Percentiles rank a stretch among this genome's conserved stretches.
These are phyloP conservation scores for Rhinatrema bivittatum DNA, from an alignment of 2,797 vertebrate species.

Conservation along the genomic window DNA sequence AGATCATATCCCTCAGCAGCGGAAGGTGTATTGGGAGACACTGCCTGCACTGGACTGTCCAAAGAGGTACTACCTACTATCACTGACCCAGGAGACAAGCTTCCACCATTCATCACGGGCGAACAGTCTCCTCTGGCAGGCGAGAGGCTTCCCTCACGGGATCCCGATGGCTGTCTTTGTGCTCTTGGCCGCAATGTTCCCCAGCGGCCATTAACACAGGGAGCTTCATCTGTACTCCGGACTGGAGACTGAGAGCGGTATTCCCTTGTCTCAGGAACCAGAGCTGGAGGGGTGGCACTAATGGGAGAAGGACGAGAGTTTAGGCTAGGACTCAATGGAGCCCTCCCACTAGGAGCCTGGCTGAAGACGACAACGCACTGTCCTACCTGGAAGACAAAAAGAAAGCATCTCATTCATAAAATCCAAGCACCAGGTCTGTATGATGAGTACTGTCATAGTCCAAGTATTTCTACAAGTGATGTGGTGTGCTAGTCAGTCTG, in stretches of 20 bases:
- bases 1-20: conserved; percentile 50
- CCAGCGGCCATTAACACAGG: conserved; percentile 95
- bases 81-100: conserved; percentile 62
- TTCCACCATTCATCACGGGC: conserved; percentile 76
- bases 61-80: conserved; percentile 30
- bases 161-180: conserved; percentile 62
- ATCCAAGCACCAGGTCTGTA: too few species aligned
- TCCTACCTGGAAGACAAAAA: conserved; percentile 69
- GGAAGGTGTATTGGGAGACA: conserved; percentile 62
- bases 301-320: conserved; percentile 96
- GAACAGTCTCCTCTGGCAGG: conserved; percentile 75
- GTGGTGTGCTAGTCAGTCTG: too few species aligned
- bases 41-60: conserved; percentile 77
- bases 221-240: conserved; percentile 80
- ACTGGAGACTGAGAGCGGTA: conserved; percentile 87
- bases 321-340: conserved; percentile 91
- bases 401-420: background rate
- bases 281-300: conserved; percentile 83
- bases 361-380: conserved; percentile 97
- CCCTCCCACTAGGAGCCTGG: conserved; percentile 89
- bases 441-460: too few species aligned
- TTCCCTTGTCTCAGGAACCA: conserved; percentile 78
- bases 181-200: conserved; percentile 84
- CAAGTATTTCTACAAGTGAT: too few species aligned
- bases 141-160: conserved; percentile 83